Base-by-base conservation (phyloP, 2,113 vertebrate genomes). In the Gobius niger region DNA sequence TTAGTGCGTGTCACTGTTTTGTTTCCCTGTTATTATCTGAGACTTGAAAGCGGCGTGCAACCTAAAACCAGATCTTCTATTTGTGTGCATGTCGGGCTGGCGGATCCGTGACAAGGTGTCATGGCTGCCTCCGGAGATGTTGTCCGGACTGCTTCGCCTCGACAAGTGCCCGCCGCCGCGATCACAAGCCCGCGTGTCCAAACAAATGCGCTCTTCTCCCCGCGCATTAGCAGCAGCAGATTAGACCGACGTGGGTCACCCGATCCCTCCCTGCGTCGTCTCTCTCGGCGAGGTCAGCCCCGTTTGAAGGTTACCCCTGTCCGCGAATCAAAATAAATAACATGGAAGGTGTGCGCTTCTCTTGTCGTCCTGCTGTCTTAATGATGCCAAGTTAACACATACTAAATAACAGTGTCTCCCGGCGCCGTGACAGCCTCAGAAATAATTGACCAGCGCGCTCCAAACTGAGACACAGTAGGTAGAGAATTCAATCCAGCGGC, bases 371-470 rank as follows among this genome's bases (percentile, higher is more conserved):
- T 59, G 82, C 88, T 75, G 87, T 92, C 89, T 91, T 92, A 92
- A 92, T 92, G 90, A 93, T 91, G 91, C 90, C 86, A 83, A 92
- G 91, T 93, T 93, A 93, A 93, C 91, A 92, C 90, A 89, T 80
- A 90, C 92, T 93, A 93, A 93, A 93, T 93, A 93, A 93, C 85
- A 89, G 90, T 77, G 88, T 87, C 91, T 91, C 83, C 87, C 84
- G 68, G 78, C 83, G 82, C 85, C 70, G 82, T 92, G 92, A 93
- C 92, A 92, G 91, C 90, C 82, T 93, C 89, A 92, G 89, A 93
- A 93, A 92, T 93, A 94, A 94, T 93, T 94, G 93, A 94, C 92
- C 92, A 92, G 88, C 88, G 68, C 86, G 91, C 91, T 93, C 89
- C 84, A 89, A 88, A 92, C 91, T 82, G 89, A 92, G 91, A 91